These are phyloP conservation scores for Pithys albifrons DNA, from an alignment of 2,113 vertebrate genomes.

Conservation along the genomic window DNA sequence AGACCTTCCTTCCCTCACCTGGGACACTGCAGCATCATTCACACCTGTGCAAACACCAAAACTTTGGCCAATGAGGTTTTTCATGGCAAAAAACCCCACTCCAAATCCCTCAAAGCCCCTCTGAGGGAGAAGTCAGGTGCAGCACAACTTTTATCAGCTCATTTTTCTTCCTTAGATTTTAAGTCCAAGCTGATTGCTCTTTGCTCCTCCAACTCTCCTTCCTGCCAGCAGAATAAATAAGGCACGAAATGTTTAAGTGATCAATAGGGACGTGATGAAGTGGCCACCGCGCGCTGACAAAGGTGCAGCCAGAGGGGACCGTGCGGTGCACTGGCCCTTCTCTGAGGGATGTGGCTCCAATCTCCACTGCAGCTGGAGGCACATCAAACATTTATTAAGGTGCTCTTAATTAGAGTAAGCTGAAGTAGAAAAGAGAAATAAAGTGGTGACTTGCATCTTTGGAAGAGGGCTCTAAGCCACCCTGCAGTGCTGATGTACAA, in stretches of 20 bases:
- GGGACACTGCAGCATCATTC: rapidly evolving
- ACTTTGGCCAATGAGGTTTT: not conserved
- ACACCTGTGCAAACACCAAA: rapidly evolving
- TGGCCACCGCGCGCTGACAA: not conserved
- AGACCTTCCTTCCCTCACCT: not conserved
- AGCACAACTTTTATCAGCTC: not conserved
- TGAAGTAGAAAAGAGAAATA: not conserved
- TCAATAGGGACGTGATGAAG: constrained; percentile 42
- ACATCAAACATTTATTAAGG: not conserved
- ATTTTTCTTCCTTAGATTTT: constrained; percentile 47
- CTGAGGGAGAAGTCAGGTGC: not conserved
- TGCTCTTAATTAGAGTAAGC: not conserved
- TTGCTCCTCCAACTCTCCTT: not conserved
- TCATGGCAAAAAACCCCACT: not conserved
- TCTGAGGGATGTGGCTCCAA: not conserved
- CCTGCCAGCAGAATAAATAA: not conserved
- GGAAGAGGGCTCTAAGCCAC: not conserved
- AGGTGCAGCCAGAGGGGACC: not conserved
- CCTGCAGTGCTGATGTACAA: not conserved
- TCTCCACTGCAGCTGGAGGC: not conserved
- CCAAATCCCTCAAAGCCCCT: not conserved
- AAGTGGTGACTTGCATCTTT: not conserved
- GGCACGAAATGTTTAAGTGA: constrained; percentile 3
- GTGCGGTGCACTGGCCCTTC: not conserved
- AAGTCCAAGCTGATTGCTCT: not conserved